phyloP scores from a whole-genome alignment of 2,113 vertebrate species.

The Corapipo altera region DNA sequence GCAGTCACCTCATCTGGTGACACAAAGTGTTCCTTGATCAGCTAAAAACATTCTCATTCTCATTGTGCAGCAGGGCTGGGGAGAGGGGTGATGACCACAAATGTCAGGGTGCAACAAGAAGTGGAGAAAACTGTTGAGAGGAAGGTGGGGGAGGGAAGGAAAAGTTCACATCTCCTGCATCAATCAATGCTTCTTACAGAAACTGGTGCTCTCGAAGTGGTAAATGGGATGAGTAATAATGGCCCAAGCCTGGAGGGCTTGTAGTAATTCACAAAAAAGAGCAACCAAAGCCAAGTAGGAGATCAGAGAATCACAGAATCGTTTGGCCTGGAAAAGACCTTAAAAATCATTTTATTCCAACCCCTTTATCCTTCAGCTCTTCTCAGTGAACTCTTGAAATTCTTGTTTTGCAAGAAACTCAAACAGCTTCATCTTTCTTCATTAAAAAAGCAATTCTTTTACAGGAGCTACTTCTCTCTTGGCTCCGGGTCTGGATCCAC shows the following conservation, averaged over 20 bases:
- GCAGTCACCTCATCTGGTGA: not conserved
- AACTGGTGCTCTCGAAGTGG: constrained; percentile 40
- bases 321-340: not conserved
- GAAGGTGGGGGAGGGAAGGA: constrained; percentile 17
- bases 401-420: not conserved
- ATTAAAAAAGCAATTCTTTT: not conserved
- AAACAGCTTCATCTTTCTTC: fast-evolving
- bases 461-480: not conserved
- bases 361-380: not conserved
- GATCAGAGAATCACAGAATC: not conserved
- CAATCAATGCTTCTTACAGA: constrained; percentile 44
- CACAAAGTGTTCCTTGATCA: not conserved
- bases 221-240: constrained; percentile 10
- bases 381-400: not conserved
- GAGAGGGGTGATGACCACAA: not conserved
- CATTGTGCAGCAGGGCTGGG: not conserved
- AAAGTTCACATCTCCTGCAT: constrained; percentile 47
- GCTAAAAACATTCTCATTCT: fast-evolving
- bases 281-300: not conserved
- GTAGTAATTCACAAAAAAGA: not conserved
- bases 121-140: constrained; percentile 2
- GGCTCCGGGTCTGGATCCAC: fast-evolving
- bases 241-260: not conserved
- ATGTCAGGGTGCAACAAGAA: fast-evolving
- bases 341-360: not conserved